Evolutionary conservation across 2,797 vertebrate species (phyloP), one percentile per base, ranked within the genome.

Genomic region (Enteromius viviparus): DNA sequence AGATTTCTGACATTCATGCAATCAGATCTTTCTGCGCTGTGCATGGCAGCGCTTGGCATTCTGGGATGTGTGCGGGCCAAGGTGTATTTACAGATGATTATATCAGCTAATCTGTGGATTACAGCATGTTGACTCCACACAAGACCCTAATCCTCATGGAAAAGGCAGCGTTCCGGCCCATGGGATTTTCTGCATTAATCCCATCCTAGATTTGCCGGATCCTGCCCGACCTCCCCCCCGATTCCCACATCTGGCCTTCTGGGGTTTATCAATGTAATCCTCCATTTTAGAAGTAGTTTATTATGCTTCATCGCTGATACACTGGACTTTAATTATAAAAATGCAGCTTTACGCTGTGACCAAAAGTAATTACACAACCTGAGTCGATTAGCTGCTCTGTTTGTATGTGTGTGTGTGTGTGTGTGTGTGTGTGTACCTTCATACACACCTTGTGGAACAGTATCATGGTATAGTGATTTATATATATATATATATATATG

Each of bases 61-160:
- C 71, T 80, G 76, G 45, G 81, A 64, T 81, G 84, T 89, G 81
- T 87, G 87, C 29, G 34, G 84, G 83, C 90, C 89, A 91, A 93
- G 92, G 90, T 94, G 94, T 94, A 92, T 94, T 94, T 94, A 95
- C 93, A 94, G 94, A 92, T 95, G 92, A 95, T 95, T 95, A 94
- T 94, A 92, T 92, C 91, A 92, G 93, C 91, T 96, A 95, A 96
- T 95, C 92, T 83, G 85, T 87, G 92, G 94, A 96, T 95, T 95
- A 96, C 95, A 95, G 94, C 93, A 92, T 95, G 94, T 95, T 92
- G 91, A 90, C 86, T 91, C 92, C 91, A 94, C 93, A 93, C 91
- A 88, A 91, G 89, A 89, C 87, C 72, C 82, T 93, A 93, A 95
- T 80, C 92, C 86, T 89, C 87, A 72, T 86, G 65, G 83, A 88